phyloP scores from a whole-genome alignment of 2,888 invertebrate genomes.

The Agelastica alni region DNA sequence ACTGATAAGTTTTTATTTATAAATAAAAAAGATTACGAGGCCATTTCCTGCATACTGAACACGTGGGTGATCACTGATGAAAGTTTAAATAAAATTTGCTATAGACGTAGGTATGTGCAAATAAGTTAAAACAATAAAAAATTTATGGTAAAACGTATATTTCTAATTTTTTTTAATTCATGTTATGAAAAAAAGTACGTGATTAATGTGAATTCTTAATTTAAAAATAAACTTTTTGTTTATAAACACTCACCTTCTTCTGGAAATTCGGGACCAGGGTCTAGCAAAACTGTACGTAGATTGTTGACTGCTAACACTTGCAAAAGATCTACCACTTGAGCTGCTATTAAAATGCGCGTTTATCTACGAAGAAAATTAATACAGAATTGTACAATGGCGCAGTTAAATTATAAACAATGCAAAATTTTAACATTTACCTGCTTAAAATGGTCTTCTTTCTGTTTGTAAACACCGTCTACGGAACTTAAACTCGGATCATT shows the following conservation, averaged over 20 bases:
- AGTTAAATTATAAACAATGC: conserved; percentile 47
- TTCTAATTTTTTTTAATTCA: too few species aligned
- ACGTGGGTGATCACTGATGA: conserved; percentile 12
- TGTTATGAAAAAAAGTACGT: too few species aligned
- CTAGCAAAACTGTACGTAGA: conserved; percentile 65
- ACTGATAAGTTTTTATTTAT: conserved; percentile 8
- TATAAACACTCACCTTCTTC: conserved; percentile 62
- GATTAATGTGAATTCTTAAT: too few species aligned
- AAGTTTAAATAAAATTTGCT: neutral
- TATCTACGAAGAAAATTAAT: conserved; percentile 54
- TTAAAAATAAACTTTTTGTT: neutral
- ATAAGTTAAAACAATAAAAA: too few species aligned
- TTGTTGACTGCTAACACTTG: conserved; percentile 64
- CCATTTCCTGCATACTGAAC: conserved; percentile 10
- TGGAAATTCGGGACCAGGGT: conserved; percentile 69
- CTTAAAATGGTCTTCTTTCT: conserved; percentile 46
- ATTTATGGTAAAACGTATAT: too few species aligned
- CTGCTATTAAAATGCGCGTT: conserved; percentile 64
- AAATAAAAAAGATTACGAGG: conserved; percentile 8
- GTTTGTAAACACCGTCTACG: conserved; percentile 47
- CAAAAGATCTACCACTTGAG: conserved; percentile 65
- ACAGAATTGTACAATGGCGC: conserved; percentile 45
- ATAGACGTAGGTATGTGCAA: too few species aligned
- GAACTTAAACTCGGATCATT: conserved; percentile 43
- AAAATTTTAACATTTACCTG: conserved; percentile 45